Evolutionary conservation across 2,113 vertebrate species (phyloP).

Genomic region (Cariama cristata): DNA sequence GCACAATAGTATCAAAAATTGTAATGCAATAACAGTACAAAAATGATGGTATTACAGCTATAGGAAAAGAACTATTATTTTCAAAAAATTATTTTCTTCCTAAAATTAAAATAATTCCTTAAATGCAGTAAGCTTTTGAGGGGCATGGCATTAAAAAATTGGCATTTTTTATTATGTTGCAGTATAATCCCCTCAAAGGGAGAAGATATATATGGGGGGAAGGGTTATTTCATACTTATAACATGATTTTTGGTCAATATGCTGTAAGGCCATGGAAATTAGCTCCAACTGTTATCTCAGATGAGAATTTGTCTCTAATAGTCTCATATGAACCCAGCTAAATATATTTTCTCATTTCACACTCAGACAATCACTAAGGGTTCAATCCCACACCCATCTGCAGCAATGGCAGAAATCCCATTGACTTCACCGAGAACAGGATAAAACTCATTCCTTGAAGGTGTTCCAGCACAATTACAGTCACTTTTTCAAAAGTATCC

Average conservation of each 20-base stretch:
- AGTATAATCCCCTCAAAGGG: neutral
- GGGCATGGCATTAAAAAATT: neutral
- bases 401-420: conserved; percentile 53
- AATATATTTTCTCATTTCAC: conserved; percentile 58
- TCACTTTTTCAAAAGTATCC: neutral
- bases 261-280: neutral
- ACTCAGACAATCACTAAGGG: conserved; percentile 21
- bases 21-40: neutral
- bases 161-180: neutral
- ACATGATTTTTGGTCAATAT: conserved; percentile 11
- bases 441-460: neutral
- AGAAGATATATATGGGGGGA: neutral
- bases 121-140: neutral
- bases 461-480: neutral
- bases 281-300: neutral
- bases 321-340: conserved; percentile 26
- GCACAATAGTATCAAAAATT: neutral
- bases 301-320: conserved; percentile 21
- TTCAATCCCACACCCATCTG: conserved; percentile 52
- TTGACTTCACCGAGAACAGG: neutral
- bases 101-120: neutral
- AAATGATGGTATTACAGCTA: neutral
- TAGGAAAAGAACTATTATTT: neutral
- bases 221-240: neutral
- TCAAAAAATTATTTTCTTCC: neutral